phyloP scores from a whole-genome alignment of 1,140 invertebrate genomes.

The Colletes gigas region DNA sequence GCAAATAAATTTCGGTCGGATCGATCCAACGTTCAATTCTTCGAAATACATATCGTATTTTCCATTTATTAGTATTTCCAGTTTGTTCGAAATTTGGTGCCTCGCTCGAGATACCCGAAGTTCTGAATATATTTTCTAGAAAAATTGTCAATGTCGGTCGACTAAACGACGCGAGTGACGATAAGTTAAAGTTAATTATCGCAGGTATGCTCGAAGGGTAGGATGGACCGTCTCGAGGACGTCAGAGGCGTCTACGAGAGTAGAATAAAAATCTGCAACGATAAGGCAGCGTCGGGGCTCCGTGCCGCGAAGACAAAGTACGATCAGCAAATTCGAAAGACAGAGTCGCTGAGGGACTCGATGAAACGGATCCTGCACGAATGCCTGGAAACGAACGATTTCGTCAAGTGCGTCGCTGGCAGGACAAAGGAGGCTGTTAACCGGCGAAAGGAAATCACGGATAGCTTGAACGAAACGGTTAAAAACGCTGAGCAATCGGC shows the following conservation, averaged over 20 bases:
- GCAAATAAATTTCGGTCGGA: not conserved
- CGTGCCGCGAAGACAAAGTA: not conserved
- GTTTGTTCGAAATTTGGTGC: too few relatives aligned
- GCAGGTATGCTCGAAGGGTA: conserved; percentile 9
- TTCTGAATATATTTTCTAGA: not conserved
- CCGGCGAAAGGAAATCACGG: not conserved
- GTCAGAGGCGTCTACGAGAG: conserved; percentile 11
- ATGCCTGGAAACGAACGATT: conserved; percentile 22
- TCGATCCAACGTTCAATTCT: not conserved
- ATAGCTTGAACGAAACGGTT: not conserved
- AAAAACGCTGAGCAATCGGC: not conserved
- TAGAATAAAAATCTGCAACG: conserved; percentile 32
- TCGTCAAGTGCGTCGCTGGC: conserved; percentile 26
- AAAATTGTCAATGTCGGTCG: not conserved
- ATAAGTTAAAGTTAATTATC: conserved; percentile 10
- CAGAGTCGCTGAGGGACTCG: not conserved
- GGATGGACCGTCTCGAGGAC: conserved; percentile 17
- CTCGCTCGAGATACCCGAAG: too few relatives aligned
- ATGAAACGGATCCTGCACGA: conserved; percentile 18
- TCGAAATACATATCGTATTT: too few relatives aligned
- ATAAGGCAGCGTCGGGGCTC: conserved; percentile 2
- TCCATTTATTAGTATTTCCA: too few relatives aligned
- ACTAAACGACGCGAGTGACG: not conserved
- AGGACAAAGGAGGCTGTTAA: conserved; percentile 3
- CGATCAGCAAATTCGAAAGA: not conserved